Base-by-base conservation (phyloP, 2,888 invertebrate genomes). In the Drosophila nr. medialis region DNA sequence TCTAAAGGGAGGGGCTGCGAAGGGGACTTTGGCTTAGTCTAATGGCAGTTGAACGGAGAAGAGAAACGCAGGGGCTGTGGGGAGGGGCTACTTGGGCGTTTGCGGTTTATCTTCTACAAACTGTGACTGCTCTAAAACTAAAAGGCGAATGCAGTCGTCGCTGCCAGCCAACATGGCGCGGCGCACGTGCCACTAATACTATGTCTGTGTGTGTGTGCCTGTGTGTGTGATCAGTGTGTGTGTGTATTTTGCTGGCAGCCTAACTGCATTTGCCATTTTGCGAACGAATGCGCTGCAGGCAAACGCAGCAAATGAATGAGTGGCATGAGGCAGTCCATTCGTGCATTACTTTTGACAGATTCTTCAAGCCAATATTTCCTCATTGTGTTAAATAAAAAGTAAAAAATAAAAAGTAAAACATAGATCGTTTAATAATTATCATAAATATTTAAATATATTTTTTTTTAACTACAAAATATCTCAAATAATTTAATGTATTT, bases 151-250 rank as follows among this genome's bases (percentile, higher is more conserved):
- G 72, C 78, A 77, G 51, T 77, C 73, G 78, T 49, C 72, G 74
- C 66, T 76, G 75, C 75, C 77, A 86, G 86, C 86, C 86, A 87
- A 79, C 71, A 75, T 84, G 88, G 88, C 87, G 83, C 86, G 68
- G 73, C 76, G 77, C 83, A 83, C 83, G 83, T 83, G 81, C 81
- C 83, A 50, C 71, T 67, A 32, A 40, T 42, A 29, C 40, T 54
- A 21, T 50, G 27, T 50, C 18, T 63, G 8, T 42, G n/a, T 72
- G 34, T 72, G n/a, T 64, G 58, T 49, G 48, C 42, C 15, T 63
- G 48, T 58, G 62, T 61, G 36, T 53, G 24, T 61, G 42, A 48
- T 29, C 48, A 40, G 24, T 36, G 50, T 62, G 50, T 50, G 21
- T 32, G 38, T 68, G 38, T 24, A 40, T 53, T 36, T 72, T 50